These are phyloP conservation scores for Scomber scombrus DNA, from an alignment of 2,113 vertebrate species.

Conservation along the genomic window DNA sequence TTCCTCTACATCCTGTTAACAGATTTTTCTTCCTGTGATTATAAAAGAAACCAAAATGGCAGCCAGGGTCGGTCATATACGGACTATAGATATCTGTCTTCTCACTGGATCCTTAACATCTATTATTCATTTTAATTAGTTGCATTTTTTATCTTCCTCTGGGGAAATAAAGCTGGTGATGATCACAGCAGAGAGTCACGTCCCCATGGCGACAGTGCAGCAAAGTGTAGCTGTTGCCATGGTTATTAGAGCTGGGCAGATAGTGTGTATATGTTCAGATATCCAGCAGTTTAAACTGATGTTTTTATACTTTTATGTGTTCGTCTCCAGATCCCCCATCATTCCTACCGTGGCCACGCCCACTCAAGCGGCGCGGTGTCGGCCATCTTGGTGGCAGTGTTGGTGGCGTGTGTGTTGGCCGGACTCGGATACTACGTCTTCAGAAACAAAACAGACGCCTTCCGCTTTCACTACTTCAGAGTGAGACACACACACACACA, in stretches of 20 bases:
- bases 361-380: conserved; percentile 51
- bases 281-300: neutral
- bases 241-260: conserved; percentile 8
- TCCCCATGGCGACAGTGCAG: conserved; percentile 32
- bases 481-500: conserved; percentile 69
- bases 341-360: conserved; percentile 7
- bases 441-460: conserved; percentile 83
- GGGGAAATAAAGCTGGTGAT: conserved; percentile 1
- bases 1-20: too few species aligned
- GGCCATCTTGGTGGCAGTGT: conserved; percentile 62
- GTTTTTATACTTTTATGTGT: neutral
- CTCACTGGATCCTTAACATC: neutral
- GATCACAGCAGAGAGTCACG: neutral
- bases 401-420: conserved; percentile 65
- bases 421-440: conserved; percentile 81
- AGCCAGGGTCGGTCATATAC: neutral
- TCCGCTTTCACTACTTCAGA: conserved; percentile 89
- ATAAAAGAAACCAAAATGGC: conserved; percentile 6
- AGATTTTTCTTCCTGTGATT: too few species aligned
- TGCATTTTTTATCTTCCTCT: conserved; percentile 8
- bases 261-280: neutral
- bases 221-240: conserved; percentile 13
- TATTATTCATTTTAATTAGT: conserved; percentile 8
- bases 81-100: neutral
- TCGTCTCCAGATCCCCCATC: conserved; percentile 49